These are phyloP conservation scores for Gallinago undulata DNA, from an alignment of 2,113 vertebrate genomes.

Conservation along the genomic window DNA sequence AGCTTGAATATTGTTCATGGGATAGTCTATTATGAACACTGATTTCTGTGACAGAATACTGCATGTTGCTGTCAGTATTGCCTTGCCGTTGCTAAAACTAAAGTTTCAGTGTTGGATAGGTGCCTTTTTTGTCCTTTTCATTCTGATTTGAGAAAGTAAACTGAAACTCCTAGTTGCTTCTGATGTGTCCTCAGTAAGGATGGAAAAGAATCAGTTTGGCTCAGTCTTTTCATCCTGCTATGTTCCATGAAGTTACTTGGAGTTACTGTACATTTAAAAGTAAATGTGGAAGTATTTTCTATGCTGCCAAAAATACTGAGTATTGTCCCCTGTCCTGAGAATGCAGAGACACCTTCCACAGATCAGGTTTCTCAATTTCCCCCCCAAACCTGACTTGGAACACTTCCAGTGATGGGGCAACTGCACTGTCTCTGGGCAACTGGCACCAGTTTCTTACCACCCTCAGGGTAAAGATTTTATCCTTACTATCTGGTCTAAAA, in stretches of 20 bases:
- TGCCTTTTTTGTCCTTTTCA: background rate
- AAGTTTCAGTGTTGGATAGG: background rate
- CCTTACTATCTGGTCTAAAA: background rate
- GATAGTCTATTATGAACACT: background rate
- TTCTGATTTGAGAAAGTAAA: background rate
- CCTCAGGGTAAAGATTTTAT: background rate
- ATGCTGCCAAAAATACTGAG: background rate
- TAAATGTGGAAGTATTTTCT: background rate
- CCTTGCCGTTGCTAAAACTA: background rate
- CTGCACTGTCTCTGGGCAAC: background rate
- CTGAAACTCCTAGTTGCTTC: background rate
- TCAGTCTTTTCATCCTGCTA: background rate
- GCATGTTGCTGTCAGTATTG: background rate
- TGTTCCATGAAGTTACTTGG: background rate
- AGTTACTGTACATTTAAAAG: background rate
- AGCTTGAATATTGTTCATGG: background rate
- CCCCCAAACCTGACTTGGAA: background rate
- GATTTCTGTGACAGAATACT: background rate
- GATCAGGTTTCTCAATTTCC: background rate
- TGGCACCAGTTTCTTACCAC: background rate
- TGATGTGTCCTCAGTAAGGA: background rate
- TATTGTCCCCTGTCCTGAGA: background rate
- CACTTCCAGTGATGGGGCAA: background rate
- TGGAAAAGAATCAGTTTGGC: fast-evolving
- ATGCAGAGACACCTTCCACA: background rate